A percentile compares a stretch with the other conserved stretches of the same genome.
phyloP scores from a whole-genome alignment of 2,797 vertebrate genomes.

The Leptodactylus fallax region DNA sequence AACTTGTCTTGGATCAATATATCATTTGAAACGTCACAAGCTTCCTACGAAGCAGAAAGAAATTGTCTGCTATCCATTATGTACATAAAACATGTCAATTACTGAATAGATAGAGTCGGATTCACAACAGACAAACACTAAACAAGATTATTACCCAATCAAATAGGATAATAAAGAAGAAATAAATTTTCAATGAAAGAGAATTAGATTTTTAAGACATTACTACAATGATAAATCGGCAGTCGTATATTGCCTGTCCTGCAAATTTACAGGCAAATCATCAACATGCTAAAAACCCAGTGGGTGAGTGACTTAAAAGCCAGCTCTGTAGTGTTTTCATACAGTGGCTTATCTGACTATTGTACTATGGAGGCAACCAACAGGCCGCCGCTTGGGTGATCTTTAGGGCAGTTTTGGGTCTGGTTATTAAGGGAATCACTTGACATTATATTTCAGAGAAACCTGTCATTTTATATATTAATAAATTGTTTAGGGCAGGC shows the following conservation, averaged over 20 bases:
- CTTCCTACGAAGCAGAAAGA: neutral
- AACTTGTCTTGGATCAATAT: constrained; percentile 3
- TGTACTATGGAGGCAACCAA: neutral
- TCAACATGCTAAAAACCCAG: neutral
- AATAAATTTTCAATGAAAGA: constrained; percentile 13
- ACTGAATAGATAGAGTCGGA: neutral
- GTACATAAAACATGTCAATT: constrained; percentile 19
- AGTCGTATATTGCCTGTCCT: neutral
- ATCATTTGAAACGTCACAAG: constrained; percentile 8
- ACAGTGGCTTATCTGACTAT: neutral
- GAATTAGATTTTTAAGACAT: constrained; percentile 13
- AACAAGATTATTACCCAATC: constrained; percentile 14
- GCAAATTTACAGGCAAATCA: neutral
- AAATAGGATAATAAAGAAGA: constrained; percentile 18
- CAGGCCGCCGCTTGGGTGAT: neutral
- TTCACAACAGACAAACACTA: neutral
- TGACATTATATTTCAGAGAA: neutral
- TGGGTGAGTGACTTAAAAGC: neutral
- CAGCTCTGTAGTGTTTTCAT: neutral
- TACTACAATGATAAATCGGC: neutral
- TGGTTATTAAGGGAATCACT: neutral
- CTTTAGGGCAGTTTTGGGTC: neutral
- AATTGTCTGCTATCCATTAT: neutral
- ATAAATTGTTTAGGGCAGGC: no score
- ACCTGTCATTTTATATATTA: no score